Evolutionary conservation across 2,888 invertebrate species (phyloP), one percentile per base, ranked within the genome.

Genomic region (Acrobasis suavella): DNA sequence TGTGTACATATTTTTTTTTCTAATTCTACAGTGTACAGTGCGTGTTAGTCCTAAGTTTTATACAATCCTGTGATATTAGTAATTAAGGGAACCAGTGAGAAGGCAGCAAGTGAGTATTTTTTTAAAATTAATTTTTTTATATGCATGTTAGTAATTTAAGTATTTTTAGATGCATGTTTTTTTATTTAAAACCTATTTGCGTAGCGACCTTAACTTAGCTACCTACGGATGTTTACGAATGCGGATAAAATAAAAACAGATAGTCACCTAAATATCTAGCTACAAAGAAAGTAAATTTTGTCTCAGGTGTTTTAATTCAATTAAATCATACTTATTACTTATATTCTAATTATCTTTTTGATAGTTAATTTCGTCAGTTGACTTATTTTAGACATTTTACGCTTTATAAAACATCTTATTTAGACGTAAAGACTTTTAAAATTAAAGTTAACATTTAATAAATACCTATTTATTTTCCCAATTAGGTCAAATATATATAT

Each of bases 21-120:
- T 39, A 55, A 39, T n/a, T 42, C 60, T 63, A 71, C 71, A 75
- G 79, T 82, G 76, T 68, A 62, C 67, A 72, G 68, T 80, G 80
- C 66, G 79, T 81, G 77, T 72, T 78, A 69, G 73, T 72, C 73
- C 70, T 63, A 69, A 55, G 22, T 49, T 37, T 38, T 62, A 71
- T 84, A 85, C 86, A 89, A 91, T 89, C 88, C 91, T 91, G 91
- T 91, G 91, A 91, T 91, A 91, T 86, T 91, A 90, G 85, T 77
- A 72, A 72, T 71, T 87, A 86, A 86, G 84, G 73, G 75, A 62
- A 65, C 71, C 78, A 69, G 79, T 74, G 77, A 72, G 70, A 68
- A 68, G 60, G 73, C 65, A 72, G 78, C 83, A 90, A 89, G 91
- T 91, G 65, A 91, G 91, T 91, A 81, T 63, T 68, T 66, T 42